Evolutionary conservation across 2,113 vertebrate genomes (phyloP).

Genomic region (Lamprotornis superbus): DNA sequence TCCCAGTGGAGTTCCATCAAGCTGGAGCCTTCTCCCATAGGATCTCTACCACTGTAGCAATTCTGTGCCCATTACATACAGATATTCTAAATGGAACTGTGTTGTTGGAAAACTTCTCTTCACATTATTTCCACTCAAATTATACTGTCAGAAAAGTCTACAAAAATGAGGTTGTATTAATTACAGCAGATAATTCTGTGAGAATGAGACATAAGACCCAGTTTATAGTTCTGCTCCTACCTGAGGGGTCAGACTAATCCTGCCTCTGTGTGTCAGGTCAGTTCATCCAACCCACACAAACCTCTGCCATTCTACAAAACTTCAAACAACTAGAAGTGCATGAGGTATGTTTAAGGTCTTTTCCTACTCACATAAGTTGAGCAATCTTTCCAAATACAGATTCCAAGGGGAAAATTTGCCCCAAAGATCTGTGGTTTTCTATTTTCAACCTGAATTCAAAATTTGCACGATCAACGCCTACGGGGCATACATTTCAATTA

Average conservation of each 20-base stretch:
- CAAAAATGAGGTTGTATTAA: not conserved
- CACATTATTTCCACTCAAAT: not conserved
- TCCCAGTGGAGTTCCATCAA: not conserved
- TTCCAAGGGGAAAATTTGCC: not conserved
- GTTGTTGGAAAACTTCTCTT: not conserved
- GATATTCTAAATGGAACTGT: not conserved
- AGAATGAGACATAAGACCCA: not conserved
- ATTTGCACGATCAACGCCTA: not conserved
- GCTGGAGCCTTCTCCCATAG: not conserved
- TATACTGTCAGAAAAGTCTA: not conserved
- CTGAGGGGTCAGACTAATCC: not conserved
- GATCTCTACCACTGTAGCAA: not conserved
- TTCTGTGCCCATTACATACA: not conserved
- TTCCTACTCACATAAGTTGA: not conserved
- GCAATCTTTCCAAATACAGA: not conserved
- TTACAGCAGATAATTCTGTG: not conserved
- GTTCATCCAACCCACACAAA: not conserved
- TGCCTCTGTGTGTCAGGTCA: not conserved
- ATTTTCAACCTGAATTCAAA: slow-evolving; percentile 1
- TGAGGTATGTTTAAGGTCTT: not conserved
- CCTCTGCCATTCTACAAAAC: not conserved
- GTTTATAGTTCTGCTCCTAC: not conserved
- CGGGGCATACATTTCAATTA: not conserved
- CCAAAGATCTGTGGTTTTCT: not conserved
- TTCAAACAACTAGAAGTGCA: not conserved